These are phyloP conservation scores for Pristionchus japonicus DNA, from an alignment of 2,888 invertebrate genomes.

Conservation along the genomic window DNA sequence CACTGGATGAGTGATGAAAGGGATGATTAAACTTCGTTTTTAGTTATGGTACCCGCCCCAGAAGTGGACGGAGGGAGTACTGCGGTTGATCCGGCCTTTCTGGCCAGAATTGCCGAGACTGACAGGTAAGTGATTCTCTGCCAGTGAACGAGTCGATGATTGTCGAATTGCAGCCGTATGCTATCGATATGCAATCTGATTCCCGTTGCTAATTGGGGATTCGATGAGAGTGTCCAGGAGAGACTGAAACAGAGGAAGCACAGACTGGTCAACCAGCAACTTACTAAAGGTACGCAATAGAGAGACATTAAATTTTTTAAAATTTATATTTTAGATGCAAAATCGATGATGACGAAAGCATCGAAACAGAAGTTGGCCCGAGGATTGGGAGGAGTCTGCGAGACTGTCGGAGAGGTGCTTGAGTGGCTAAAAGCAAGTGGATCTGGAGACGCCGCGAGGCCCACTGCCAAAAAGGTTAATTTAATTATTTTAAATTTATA, in stretches of 20 bases:
- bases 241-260: conserved; percentile 61
- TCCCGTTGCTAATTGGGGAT: conserved; percentile 63
- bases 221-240: conserved; percentile 62
- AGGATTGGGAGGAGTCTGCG: conserved; percentile 57
- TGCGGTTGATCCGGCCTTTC: conserved; percentile 21
- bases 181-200: conserved; percentile 50
- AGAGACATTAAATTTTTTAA: background rate
- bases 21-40: background rate
- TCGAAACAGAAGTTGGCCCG: conserved; percentile 59
- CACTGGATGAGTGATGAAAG: background rate
- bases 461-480: conserved; percentile 32
- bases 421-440: conserved; percentile 42
- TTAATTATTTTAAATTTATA: background rate
- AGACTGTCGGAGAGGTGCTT: conserved; percentile 56
- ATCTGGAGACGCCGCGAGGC: background rate
- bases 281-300: conserved; percentile 57
- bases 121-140: background rate
- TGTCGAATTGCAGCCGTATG: conserved; percentile 7
- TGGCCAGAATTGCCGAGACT: conserved; percentile 44
- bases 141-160: background rate
- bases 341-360: conserved; percentile 53
- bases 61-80: background rate
- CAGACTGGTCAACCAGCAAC: conserved; percentile 59
- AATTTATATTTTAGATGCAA: conserved; percentile 53
- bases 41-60: conserved; percentile 30